Base-by-base conservation (phyloP, 2,888 invertebrate genomes). In the Venustoraphidia nigricollis region DNA sequence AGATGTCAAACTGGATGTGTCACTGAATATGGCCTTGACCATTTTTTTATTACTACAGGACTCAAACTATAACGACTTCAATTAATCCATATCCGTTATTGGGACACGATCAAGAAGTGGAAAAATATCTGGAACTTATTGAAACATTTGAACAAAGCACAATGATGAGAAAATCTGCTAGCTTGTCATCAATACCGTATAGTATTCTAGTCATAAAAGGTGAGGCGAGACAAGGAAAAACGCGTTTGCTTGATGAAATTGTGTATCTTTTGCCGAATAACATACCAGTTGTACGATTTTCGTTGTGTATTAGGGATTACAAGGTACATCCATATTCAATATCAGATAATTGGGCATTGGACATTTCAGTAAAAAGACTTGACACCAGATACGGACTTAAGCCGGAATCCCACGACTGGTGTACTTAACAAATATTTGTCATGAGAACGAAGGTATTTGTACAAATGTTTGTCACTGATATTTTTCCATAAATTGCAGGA, bases 171-270 rank as follows among this genome's bases (percentile, higher is more conserved):
- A 6, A 3, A 27, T 27, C 27, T 27, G 6, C 5, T 27, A 27
- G 6, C 3, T 1, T 6, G 27, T 27, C 27, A 27, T 6, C 27
- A 6, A 27, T 6, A 27, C 1, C 6, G 27, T 27, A 27, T 6
- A 27, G 27, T 27, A 27, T 27, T 54, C 51, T 68, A 14, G 48
- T 66, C 43, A 60, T 63, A 13, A 68, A 76, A 63, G 79, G 79
- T 1, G 73, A 71, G 37, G 66, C 69, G 2, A 64, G 73, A 42
- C 71, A 76, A 42, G 82, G 82, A 1, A 81, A 79, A 61, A 73
- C 73, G 1, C 69, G 80, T 47, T 59, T 81, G 9, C 55, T 79
- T 14, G 71, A 77, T 43, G 79, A 79, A 62, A 68, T 76, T 47
- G 59, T 73, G 8, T 65, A 64, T 51, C 56, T 66, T 5, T 69